phyloP scores from a whole-genome alignment of 1,140 invertebrate species.

The Philopotamus ludificatus region DNA sequence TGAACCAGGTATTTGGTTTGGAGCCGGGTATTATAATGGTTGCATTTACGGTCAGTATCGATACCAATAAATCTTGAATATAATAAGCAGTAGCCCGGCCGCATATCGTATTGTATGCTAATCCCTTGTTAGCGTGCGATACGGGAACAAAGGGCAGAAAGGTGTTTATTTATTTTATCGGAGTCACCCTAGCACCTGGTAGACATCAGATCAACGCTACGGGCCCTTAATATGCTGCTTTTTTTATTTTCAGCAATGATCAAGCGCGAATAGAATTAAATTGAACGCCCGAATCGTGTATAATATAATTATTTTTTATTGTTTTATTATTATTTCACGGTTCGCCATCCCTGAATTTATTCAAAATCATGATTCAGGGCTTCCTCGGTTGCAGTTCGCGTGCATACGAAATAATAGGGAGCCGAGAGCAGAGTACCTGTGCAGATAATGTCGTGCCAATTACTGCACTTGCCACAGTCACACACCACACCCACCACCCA shows the following conservation, averaged over 20 bases:
- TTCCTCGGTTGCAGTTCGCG: conserved; percentile 14
- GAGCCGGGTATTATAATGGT: too few relatives aligned
- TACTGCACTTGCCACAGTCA: conserved; percentile 32
- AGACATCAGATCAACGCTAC: conserved; percentile 13
- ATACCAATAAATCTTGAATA: conserved; percentile 41
- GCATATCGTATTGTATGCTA: conserved; percentile 32
- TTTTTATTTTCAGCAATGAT: background rate
- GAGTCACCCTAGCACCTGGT: conserved; percentile 2
- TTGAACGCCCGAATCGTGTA: background rate
- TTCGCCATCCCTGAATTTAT: too few relatives aligned
- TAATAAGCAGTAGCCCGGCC: conserved; percentile 29
- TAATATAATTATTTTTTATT: too few relatives aligned
- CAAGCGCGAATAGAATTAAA: background rate
- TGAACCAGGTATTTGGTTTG: too few relatives aligned
- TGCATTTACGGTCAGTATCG: conserved; percentile 30
- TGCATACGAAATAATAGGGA: conserved; percentile 33
- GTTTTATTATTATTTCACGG: too few relatives aligned
- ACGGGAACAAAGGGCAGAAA: conserved; percentile 26
- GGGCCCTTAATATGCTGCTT: too few relatives aligned
- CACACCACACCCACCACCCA: background rate
- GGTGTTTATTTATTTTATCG: conserved; percentile 32
- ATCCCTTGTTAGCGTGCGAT: conserved; percentile 35
- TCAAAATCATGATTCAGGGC: background rate
- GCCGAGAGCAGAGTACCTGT: background rate
- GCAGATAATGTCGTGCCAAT: conserved; percentile 36